Conservation (phyloP, 2,113 vertebrate species). For the Chaenogobius annularis region DNA sequence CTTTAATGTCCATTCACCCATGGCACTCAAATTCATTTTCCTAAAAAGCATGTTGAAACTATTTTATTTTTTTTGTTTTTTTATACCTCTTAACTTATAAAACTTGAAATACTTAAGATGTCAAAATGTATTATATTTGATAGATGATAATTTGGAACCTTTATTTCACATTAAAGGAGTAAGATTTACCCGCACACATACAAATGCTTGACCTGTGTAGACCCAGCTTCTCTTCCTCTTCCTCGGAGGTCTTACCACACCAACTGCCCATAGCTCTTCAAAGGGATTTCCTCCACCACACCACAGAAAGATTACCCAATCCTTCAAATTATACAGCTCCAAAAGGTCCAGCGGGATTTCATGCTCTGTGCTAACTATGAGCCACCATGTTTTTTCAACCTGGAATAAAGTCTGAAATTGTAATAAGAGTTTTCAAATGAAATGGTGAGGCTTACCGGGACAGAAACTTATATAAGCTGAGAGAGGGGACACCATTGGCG, state of each 20-base stretch:
- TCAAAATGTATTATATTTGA: too few relatives aligned
- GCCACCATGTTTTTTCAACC: slow-evolving; percentile 54
- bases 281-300: slow-evolving; percentile 59
- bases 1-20: too few relatives aligned
- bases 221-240: not conserved
- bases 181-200: not conserved
- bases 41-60: too few relatives aligned
- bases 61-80: too few relatives aligned
- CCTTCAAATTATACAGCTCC: slow-evolving; percentile 62
- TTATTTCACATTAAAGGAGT: not conserved
- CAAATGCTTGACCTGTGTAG: not conserved
- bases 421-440: slow-evolving; percentile 78
- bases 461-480: slow-evolving; percentile 76
- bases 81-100: too few relatives aligned
- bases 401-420: slow-evolving; percentile 74
- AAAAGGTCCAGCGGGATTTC: slow-evolving; percentile 63
- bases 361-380: slow-evolving; percentile 58
- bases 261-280: slow-evolving; percentile 52
- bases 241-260: slow-evolving; percentile 31
- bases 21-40: too few relatives aligned
- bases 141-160: too few relatives aligned
- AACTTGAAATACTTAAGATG: too few relatives aligned
- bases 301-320: slow-evolving; percentile 63
- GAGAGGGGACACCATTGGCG: slow-evolving; percentile 74
- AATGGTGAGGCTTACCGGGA: slow-evolving; percentile 74